These are phyloP conservation scores for Xiphophorus maculatus DNA, from an alignment of 2,113 vertebrate genomes.

Conservation along the genomic window DNA sequence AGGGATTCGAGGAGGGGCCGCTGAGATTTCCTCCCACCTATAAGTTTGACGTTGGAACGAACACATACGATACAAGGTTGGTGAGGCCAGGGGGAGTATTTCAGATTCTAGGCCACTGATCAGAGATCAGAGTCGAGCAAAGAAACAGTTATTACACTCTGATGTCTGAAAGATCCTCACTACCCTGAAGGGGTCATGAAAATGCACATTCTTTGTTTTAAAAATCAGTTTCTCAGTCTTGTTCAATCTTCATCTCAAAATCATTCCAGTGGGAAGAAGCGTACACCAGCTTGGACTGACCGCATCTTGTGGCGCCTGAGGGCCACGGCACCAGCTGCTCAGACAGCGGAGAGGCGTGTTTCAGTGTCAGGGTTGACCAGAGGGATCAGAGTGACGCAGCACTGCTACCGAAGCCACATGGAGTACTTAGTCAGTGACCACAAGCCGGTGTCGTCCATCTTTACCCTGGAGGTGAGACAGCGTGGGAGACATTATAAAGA, in stretches of 20 bases:
- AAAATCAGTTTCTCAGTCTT: neutral
- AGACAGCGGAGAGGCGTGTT: slow-evolving; percentile 72
- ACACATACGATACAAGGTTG: slow-evolving; percentile 97
- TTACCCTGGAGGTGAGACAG: slow-evolving; percentile 87
- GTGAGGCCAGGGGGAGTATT: slow-evolving; percentile 30
- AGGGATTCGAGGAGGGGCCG: slow-evolving; percentile 92
- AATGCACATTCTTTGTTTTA: neutral
- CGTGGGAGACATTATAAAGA: neutral
- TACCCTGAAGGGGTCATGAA: slow-evolving; percentile 6
- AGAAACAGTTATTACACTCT: slow-evolving; percentile 7
- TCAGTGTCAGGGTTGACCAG: slow-evolving; percentile 71
- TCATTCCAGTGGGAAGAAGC: slow-evolving; percentile 88
- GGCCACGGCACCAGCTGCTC: slow-evolving; percentile 66
- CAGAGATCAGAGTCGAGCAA: slow-evolving; percentile 6
- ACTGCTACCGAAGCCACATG: slow-evolving; percentile 94
- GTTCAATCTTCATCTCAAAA: slow-evolving; percentile 6
- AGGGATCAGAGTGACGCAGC: slow-evolving; percentile 86
- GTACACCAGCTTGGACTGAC: slow-evolving; percentile 98
- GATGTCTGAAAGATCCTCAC: slow-evolving; percentile 40
- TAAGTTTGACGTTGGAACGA: slow-evolving; percentile 96
- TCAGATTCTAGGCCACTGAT: slow-evolving; percentile 34
- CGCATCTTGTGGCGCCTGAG: slow-evolving; percentile 92
- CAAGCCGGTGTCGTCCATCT: slow-evolving; percentile 95
- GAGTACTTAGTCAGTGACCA: slow-evolving; percentile 93
- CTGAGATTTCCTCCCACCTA: slow-evolving; percentile 96